phyloP scores from a whole-genome alignment of 2,797 vertebrate genomes.

The Bradypus variegatus region DNA sequence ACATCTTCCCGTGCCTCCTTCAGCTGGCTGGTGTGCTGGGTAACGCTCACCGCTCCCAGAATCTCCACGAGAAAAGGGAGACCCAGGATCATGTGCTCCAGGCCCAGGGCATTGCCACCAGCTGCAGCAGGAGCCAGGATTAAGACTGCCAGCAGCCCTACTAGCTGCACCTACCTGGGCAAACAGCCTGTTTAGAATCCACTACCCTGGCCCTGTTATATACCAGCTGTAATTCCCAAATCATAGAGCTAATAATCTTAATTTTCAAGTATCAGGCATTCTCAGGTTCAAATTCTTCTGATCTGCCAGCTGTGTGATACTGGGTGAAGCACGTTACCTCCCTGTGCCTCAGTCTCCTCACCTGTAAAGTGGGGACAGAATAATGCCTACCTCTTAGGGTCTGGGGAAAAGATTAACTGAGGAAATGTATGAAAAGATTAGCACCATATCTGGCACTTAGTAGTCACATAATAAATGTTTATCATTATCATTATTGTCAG shows the following conservation, averaged over 20 bases:
- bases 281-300: no score
- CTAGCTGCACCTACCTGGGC: rapidly evolving
- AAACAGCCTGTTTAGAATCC: background rate
- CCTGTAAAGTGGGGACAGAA: background rate
- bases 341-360: background rate
- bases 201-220: rapidly evolving
- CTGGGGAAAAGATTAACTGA: background rate
- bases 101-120: background rate
- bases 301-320: background rate
- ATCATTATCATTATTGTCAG: background rate
- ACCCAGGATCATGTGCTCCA: background rate
- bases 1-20: background rate
- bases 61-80: background rate
- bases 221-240: background rate
- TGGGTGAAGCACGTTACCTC: background rate
- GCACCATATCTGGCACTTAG: rapidly evolving
- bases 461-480: background rate
- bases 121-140: background rate
- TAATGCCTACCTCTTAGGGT: no score
- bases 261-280: rapidly evolving
- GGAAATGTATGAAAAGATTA: rapidly evolving
- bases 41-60: background rate
- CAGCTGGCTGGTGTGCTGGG: background rate
- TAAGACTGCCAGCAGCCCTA: background rate
- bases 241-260: rapidly evolving